phyloP scores from a whole-genome alignment of 2,113 vertebrate genomes.

The Chaetops frenatus region DNA sequence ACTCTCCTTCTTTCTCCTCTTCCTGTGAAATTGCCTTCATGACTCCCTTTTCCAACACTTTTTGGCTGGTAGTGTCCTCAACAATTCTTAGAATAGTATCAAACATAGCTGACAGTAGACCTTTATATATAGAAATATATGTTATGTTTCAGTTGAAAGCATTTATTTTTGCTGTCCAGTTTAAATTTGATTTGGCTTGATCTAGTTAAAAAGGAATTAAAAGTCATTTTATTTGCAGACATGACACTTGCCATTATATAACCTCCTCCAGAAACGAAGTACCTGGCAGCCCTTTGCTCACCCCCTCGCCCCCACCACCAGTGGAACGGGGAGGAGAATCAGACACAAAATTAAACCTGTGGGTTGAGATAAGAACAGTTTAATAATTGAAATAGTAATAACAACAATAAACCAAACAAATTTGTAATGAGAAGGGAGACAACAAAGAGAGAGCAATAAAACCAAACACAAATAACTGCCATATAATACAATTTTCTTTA shows the following conservation, averaged over 20 bases:
- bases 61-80: not conserved
- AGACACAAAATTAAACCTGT: not conserved
- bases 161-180: not conserved
- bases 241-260: not conserved
- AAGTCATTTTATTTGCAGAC: not conserved
- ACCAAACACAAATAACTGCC: not conserved
- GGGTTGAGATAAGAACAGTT: not conserved
- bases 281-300: not conserved
- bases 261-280: not conserved
- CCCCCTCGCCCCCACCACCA: no score
- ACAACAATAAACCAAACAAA: rapidly evolving
- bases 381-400: not conserved
- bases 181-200: not conserved
- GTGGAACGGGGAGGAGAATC: not conserved
- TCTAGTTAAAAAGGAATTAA: not conserved
- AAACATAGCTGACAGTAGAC: not conserved
- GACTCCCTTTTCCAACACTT: not conserved
- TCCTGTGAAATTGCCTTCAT: not conserved
- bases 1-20: not conserved
- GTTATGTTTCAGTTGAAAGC: not conserved
- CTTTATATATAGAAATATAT: not conserved
- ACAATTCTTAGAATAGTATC: not conserved
- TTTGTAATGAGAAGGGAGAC: not conserved
- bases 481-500: not conserved
- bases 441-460: not conserved